Evolutionary conservation across 2,113 vertebrate genomes (phyloP).

Genomic region (Alosa alosa): DNA sequence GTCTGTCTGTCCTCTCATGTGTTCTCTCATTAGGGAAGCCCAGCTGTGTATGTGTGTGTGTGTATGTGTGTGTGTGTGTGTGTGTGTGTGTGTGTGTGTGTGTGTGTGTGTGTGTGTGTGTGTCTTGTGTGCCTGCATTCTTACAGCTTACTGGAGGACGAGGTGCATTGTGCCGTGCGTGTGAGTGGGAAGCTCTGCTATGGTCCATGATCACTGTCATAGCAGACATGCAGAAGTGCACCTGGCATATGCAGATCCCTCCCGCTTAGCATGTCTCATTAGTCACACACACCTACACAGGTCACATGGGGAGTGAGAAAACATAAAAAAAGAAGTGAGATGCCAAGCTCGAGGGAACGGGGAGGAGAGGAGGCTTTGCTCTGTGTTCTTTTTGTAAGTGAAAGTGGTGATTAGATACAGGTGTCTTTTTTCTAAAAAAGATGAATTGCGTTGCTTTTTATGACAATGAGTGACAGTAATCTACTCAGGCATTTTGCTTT

Average conservation of each 20-base stretch:
- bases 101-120: too few species aligned
- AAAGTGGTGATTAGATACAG: not conserved
- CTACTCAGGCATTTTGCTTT: not conserved
- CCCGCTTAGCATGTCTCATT: slow-evolving; percentile 2
- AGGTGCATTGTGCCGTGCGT: not conserved
- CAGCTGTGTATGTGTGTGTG: not conserved
- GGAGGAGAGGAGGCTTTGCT: not conserved
- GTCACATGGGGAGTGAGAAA: not conserved
- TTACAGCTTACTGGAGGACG: not conserved
- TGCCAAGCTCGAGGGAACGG: not conserved
- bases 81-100: too few species aligned
- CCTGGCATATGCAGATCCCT: not conserved
- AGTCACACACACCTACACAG: slow-evolving; percentile 6
- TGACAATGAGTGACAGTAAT: not conserved
- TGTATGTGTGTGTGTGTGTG: too few species aligned
- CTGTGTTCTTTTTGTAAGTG: not conserved
- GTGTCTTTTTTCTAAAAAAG: not conserved
- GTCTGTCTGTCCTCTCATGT: not conserved
- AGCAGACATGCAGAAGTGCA: not conserved
- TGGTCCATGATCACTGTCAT: not conserved
- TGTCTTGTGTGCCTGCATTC: not conserved
- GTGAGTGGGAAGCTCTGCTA: not conserved
- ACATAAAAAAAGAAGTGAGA: not conserved
- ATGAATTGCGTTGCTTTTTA: not conserved
- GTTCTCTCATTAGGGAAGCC: not conserved